Evolutionary conservation across 2,113 vertebrate genomes (phyloP), one percentile per base, ranked within the genome.

Genomic region (Turdus rufiventris): DNA sequence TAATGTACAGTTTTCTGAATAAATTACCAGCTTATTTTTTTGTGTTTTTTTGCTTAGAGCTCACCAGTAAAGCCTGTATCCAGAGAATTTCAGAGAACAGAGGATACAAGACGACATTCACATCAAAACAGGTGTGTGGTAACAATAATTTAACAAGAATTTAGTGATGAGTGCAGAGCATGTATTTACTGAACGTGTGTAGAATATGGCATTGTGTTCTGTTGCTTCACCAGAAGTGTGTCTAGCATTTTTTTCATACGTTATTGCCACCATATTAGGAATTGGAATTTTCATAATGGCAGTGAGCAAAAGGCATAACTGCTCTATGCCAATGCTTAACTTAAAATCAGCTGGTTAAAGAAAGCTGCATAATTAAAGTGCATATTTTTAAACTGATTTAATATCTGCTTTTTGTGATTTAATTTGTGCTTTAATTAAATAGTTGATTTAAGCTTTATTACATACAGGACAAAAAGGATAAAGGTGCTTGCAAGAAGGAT

Each of bases 81-180:
- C 33, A 98, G 97, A 91, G 98, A 98, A 16, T 91, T 93, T 94
- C 98, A 97, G 34, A 98, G 98, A 96, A 76, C 97, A 72, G 99
- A 99, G 36, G 98, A 99, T 60, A 65, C 92, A 8, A 98, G 97
- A 93, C 97, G 98, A 93, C 97, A 97, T 19, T 94, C 95, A 68
- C 95, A 98, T 86, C 98, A 97, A 81, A 98, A 94, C 97, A 99
- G 98, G 99, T 99, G 96, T 73, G 7, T 36, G n/a, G 18, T 50
- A 50, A 72, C 16, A 33, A 43, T 91, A 33, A n/a, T 53, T 45
- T 62, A 54, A 85, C 19, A 29, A 60, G 20, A 65, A n/a, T 76
- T 62, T 58, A 4, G 2, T 28, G 10, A 28, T 38, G 34, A 76
- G 56, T n/a, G 17, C 50, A 84, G 58, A 88, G n/a, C 0, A 1